Evolutionary conservation across 2,797 vertebrate genomes (phyloP), one percentile per base, ranked within the genome.

Genomic region (Chromobotia macracanthus): DNA sequence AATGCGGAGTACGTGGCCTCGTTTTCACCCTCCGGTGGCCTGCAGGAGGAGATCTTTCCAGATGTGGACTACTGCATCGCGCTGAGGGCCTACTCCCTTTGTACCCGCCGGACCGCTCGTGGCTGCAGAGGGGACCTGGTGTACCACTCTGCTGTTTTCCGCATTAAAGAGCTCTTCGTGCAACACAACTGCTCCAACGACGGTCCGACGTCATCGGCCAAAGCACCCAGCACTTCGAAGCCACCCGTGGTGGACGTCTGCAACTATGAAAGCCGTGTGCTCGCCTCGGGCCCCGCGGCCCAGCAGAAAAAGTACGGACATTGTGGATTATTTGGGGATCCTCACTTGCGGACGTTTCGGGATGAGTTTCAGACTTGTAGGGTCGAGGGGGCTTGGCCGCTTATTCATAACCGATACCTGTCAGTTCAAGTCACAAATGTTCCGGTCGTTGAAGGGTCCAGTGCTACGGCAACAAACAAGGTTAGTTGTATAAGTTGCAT

Each of bases 381-480:
- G 82, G 93, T 95, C 74, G 94, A 95, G 71, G 95, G 94, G 73
- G 94, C 95, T 31, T 95, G 94, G 94, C 94, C 95, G 9, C 91
- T 95, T 72, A 94, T 95, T 1, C 94, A 95, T 72, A 95, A 95
- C 84, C 90, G 89, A 80, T 95, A 91, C 91, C 89, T 95, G 85
- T 95, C 94, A 0, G 94, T 95, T 77, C 94, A 95, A 90, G 94
- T 95, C 89, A 95, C 95, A 85, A 95, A 94, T 1, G 94, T 95
- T 23, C 93, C 93, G 0, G 94, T 95, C 7, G 92, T 95, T 41
- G 89, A 91, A 0, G 94, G 93, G 21, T 94, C 93, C 66, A 94
- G 94, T 1, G 94, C 94, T 84, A 95, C 93, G 0, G 94, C 94
- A 50, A 95, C 94, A 82, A 95, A 93, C 90, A 95, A 95, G 92